phyloP scores from a whole-genome alignment of 2,113 vertebrate genomes.

The Serinus canaria region DNA sequence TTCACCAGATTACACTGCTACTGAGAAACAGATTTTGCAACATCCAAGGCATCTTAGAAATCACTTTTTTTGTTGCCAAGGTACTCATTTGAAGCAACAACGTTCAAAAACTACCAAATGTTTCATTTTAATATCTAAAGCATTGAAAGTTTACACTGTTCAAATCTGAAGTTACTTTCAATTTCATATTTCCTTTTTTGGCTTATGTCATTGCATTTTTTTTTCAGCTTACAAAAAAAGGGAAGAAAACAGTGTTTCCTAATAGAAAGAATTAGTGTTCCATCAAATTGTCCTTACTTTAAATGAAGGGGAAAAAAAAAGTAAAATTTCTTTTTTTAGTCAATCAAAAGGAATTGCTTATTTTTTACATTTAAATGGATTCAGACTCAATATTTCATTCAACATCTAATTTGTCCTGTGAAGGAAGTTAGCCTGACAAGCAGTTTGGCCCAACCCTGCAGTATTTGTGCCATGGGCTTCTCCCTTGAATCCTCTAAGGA shows the following conservation, averaged over 20 bases:
- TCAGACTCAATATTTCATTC: background rate
- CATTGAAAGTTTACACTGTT: background rate
- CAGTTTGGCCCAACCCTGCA: background rate
- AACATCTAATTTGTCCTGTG: background rate
- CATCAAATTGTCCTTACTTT: background rate
- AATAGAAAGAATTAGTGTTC: background rate
- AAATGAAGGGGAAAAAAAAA: accelerated
- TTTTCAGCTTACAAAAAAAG: background rate
- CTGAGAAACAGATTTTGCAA: background rate
- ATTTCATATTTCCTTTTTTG: background rate
- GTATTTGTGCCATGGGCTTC: background rate
- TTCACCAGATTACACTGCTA: background rate
- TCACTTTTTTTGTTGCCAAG: background rate
- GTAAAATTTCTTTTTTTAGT: background rate
- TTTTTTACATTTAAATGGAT: background rate
- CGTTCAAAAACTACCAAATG: background rate
- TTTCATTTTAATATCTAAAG: background rate
- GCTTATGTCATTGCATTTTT: background rate
- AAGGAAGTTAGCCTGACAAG: background rate
- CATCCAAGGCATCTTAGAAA: background rate
- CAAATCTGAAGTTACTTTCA: background rate
- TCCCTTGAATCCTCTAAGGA: background rate
- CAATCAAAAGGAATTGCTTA: background rate
- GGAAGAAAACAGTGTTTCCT: background rate
- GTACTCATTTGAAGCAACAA: background rate